Conservation (phyloP, 1,140 invertebrate genomes). For the Drosophila leontia region DNA sequence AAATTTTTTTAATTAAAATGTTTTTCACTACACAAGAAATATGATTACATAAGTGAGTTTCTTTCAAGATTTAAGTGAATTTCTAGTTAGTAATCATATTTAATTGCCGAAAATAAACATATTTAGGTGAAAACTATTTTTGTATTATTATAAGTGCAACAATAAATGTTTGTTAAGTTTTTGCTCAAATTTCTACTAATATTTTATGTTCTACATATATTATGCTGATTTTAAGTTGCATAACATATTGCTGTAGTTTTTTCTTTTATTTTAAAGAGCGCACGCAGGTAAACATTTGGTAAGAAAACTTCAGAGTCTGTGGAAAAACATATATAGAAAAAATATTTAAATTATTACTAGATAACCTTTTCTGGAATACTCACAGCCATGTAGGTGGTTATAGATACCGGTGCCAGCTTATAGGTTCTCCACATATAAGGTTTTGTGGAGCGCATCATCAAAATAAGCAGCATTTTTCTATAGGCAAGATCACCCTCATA, state of each 20-base stretch:
- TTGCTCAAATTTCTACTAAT: background rate
- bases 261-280: slow-evolving; percentile 37
- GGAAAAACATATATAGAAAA: background rate
- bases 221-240: background rate
- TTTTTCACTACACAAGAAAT: background rate
- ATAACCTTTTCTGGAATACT: slow-evolving; percentile 1
- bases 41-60: background rate
- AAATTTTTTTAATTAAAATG: slow-evolving; percentile 2
- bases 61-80: background rate
- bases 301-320: slow-evolving; percentile 63
- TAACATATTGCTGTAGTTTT: background rate
- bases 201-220: background rate
- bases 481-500: slow-evolving; percentile 67
- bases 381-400: slow-evolving; percentile 61
- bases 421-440: slow-evolving; percentile 54
- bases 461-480: slow-evolving; percentile 66
- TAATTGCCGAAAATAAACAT: background rate
- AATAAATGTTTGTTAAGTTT: no score
- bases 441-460: slow-evolving; percentile 60
- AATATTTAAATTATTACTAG: no score
- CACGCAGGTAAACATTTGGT: slow-evolving; percentile 60
- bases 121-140: background rate
- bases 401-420: slow-evolving; percentile 67
- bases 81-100: background rate
- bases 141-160: background rate